Evolutionary conservation across 1,140 invertebrate genomes (phyloP).

Genomic region (Temnothorax curvispinosus): DNA sequence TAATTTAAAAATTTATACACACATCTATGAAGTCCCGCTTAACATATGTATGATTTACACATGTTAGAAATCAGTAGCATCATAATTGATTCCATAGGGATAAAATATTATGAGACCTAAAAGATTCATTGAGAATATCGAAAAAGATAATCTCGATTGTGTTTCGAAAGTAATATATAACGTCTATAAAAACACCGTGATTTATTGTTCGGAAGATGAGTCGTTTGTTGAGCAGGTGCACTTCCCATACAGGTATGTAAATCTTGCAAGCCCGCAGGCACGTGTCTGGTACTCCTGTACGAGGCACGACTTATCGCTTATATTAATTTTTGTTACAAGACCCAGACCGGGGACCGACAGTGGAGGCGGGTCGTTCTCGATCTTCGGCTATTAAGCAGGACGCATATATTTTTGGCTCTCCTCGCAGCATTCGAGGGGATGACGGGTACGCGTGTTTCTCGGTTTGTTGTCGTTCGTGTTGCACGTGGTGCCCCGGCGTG

Average conservation of each 20-base stretch:
- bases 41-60: background rate
- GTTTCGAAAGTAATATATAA: constrained; percentile 26
- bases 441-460: constrained; percentile 69
- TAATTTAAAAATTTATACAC: background rate
- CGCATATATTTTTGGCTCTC: constrained; percentile 65
- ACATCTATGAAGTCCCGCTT: background rate
- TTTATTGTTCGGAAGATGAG: constrained; percentile 44
- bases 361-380: constrained; percentile 43
- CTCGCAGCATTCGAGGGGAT: constrained; percentile 53
- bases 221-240: constrained; percentile 64
- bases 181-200: constrained; percentile 43
- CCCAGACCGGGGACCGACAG: background rate
- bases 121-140: background rate
- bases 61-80: background rate
- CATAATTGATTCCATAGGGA: background rate
- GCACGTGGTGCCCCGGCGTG: constrained; percentile 72
- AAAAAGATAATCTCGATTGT: constrained; percentile 39
- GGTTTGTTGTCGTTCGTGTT: constrained; percentile 79
- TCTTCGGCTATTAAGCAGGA: constrained; percentile 55
- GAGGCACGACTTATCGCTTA: constrained; percentile 53
- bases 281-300: constrained; percentile 40
- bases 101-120: background rate
- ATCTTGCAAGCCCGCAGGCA: constrained; percentile 58
- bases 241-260: constrained; percentile 64
- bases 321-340: constrained; percentile 66